These are phyloP conservation scores for Lineus longissimus DNA, from an alignment of 1,140 invertebrate species.

Conservation along the genomic window DNA sequence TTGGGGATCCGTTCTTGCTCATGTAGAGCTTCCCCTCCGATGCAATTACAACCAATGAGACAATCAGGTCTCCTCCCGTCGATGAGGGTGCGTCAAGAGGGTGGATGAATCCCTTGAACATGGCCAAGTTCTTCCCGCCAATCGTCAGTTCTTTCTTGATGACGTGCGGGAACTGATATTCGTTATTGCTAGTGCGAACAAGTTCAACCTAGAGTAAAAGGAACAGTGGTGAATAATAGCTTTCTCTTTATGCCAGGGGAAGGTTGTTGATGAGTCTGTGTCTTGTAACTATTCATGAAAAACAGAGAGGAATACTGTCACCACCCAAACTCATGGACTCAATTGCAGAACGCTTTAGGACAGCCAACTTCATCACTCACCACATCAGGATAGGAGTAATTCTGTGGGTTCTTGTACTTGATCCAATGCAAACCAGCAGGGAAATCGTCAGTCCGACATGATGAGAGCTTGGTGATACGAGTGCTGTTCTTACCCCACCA, in stretches of 20 bases:
- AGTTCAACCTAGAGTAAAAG: conserved; percentile 59
- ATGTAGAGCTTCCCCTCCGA: conserved; percentile 34
- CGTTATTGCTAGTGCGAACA: conserved; percentile 77
- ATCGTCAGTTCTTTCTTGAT: conserved; percentile 62
- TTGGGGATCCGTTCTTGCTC: conserved; percentile 35
- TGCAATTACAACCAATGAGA: conserved; percentile 27
- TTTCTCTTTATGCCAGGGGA: no score
- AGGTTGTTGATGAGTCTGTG: no score
- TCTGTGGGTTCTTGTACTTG: conserved; percentile 79
- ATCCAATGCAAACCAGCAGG: conserved; percentile 84
- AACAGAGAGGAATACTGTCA: no score
- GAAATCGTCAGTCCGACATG: conserved; percentile 75
- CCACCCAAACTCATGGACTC: no score
- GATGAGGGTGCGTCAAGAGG: conserved; percentile 71
- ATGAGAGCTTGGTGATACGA: conserved; percentile 65
- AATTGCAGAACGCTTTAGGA: no score
- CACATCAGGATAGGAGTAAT: conserved; percentile 79
- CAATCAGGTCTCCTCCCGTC: conserved; percentile 22
- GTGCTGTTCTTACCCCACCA: conserved; percentile 85
- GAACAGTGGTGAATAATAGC: no score
- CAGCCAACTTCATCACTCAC: conserved; percentile 33
- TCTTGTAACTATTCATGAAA: no score
- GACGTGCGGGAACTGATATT: conserved; percentile 65
- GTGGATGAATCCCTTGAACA: conserved; percentile 74
- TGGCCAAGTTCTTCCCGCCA: conserved; percentile 58